Percentiles rank a stretch among this genome's conserved stretches.
phyloP scores from a whole-genome alignment of 2,797 vertebrate genomes.

The Anableps anableps region DNA sequence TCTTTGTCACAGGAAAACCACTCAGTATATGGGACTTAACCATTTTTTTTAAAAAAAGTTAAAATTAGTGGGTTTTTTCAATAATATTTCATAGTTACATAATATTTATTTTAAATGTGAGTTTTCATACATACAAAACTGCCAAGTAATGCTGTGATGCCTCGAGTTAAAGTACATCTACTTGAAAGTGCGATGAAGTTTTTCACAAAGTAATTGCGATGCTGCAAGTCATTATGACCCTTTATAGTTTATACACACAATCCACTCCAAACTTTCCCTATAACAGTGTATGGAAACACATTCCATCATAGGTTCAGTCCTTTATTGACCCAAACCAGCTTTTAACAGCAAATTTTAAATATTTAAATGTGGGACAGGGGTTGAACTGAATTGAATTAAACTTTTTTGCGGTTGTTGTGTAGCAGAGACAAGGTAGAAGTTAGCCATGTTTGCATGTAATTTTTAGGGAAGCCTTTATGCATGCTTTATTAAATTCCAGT shows the following conservation, averaged over 20 bases:
- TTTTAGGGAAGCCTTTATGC: background rate
- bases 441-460: background rate
- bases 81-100: background rate
- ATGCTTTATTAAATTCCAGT: background rate
- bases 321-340: background rate
- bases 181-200: too few species aligned
- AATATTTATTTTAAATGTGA: background rate
- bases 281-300: background rate
- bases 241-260: background rate
- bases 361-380: background rate
- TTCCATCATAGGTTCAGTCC: background rate
- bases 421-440: background rate
- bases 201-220: too few species aligned
- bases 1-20: background rate
- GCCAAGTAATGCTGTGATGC: too few species aligned
- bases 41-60: too few species aligned
- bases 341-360: background rate
- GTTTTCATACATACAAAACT: background rate
- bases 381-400: background rate
- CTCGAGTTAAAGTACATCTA: too few species aligned
- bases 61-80: background rate
- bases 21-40: background rate
- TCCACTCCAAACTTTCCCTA: background rate
- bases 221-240: background rate
- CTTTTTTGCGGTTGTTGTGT: too few species aligned